Evolutionary conservation across 2,797 vertebrate genomes (phyloP), one percentile per base, ranked within the genome.

Genomic region (Parambassis ranga): DNA sequence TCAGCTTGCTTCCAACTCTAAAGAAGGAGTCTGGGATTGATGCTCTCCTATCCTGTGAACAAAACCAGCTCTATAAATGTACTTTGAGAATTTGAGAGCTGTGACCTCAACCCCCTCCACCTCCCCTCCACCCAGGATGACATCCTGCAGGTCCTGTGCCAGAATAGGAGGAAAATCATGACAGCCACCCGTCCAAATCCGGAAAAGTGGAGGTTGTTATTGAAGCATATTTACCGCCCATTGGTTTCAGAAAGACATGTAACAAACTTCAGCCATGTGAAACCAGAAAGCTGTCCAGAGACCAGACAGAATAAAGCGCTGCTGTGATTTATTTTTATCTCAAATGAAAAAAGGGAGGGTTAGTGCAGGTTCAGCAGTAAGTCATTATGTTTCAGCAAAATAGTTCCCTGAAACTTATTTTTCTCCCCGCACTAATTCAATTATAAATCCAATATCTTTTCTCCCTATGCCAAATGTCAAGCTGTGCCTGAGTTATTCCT

Each of bases 371-470:
- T 47, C 43, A 18, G 56, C 33, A 42, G 30, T 35, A 27, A 73
- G 43, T 80, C 81, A 70, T 81, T 82, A 80, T 52, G 65, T 75
- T 77, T 72, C 55, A 57, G 49, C 59, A 72, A 78, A 87, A 85
- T 69, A 66, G 59, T 77, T 67, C 57, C 53, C 63, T 41, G 26
- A 67, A 76, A 67, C 32, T 71, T 75, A 80, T 75, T 79, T 59
- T 74, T 49, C 59, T 64, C 55, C 47, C 63, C 71, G 33, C 58
- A 65, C 77, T 88, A 88, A 87, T 90, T 90, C 77, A 90, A 91
- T 91, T 88, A 91, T 75, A 82, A 88, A 88, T 88, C 84, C 87
- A 91, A 90, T 90, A 88, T 88, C 58, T 87, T 82, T 68, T 83
- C 85, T 81, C 79, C 75, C 77, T 78, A 74, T 84, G 86, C 87